Percentiles rank a stretch among this genome's conserved stretches.
phyloP scores from a whole-genome alignment of 2,888 invertebrate genomes.

The Polyploca ridens region DNA sequence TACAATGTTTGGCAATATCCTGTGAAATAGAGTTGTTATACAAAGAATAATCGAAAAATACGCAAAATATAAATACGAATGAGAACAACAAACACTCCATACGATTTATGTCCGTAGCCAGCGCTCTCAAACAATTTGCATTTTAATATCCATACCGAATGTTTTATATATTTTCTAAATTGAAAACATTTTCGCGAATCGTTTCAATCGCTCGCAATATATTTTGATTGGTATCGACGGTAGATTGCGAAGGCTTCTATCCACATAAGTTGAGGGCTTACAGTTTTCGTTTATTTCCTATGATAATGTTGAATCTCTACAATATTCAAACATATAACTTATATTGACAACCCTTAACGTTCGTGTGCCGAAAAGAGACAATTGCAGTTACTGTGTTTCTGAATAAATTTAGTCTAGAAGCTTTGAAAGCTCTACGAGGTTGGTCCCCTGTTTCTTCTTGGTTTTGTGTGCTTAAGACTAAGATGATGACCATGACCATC shows the following conservation, averaged over 20 bases:
- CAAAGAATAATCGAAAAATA: background rate
- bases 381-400: too few species aligned
- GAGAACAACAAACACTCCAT: background rate
- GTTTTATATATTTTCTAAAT: constrained; percentile 5
- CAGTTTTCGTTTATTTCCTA: background rate
- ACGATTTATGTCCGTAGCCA: background rate
- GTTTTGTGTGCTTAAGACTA: too few species aligned
- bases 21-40: too few species aligned
- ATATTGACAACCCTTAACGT: background rate
- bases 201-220: background rate
- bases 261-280: background rate
- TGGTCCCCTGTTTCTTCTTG: too few species aligned
- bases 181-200: background rate
- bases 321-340: background rate
- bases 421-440: too few species aligned
- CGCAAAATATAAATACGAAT: background rate
- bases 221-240: constrained; percentile 1
- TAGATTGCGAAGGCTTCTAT: background rate
- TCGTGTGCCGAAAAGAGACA: too few species aligned
- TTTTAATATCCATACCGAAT: background rate
- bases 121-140: constrained; percentile 1
- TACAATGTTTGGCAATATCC: too few species aligned
- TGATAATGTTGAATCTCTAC: background rate
- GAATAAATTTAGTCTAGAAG: too few species aligned
- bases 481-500: too few species aligned